phyloP scores from a whole-genome alignment of 2,797 vertebrate genomes.

The Channa striata region DNA sequence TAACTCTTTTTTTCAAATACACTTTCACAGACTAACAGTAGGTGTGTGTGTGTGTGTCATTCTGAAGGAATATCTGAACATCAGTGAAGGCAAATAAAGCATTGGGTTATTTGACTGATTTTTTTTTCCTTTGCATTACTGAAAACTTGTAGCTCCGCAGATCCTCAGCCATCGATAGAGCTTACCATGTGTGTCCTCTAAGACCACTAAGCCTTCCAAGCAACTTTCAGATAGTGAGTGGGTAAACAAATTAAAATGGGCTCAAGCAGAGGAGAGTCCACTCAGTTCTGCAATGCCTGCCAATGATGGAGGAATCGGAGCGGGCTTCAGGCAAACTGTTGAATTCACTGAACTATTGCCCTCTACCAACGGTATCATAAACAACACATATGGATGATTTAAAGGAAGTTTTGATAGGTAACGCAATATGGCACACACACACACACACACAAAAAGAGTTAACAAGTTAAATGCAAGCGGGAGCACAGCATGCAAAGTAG shows the following conservation, averaged over 20 bases:
- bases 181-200: constrained; percentile 38
- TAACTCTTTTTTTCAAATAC: too few species aligned
- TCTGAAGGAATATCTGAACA: constrained; percentile 42
- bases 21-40: background rate
- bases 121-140: constrained; percentile 45
- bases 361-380: constrained; percentile 22
- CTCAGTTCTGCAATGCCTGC: constrained; percentile 28
- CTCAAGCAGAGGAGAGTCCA: constrained; percentile 43
- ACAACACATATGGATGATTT: constrained; percentile 22
- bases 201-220: constrained; percentile 38
- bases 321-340: constrained; percentile 27
- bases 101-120: background rate
- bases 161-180: constrained; percentile 37
- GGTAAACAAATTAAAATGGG: constrained; percentile 68
- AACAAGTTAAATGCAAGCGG: background rate
- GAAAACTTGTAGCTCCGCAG: constrained; percentile 28
- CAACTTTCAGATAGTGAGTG: constrained; percentile 53
- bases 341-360: constrained; percentile 16
- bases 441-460: background rate
- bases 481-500: constrained; percentile 25
- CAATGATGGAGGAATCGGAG: constrained; percentile 35
- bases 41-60: constrained; percentile 38
- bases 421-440: constrained; percentile 6
- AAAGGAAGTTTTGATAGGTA: constrained; percentile 22
- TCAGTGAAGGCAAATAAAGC: constrained; percentile 22